Conservation (phyloP, 2,888 invertebrate species). For the Drosophila yooni region DNA sequence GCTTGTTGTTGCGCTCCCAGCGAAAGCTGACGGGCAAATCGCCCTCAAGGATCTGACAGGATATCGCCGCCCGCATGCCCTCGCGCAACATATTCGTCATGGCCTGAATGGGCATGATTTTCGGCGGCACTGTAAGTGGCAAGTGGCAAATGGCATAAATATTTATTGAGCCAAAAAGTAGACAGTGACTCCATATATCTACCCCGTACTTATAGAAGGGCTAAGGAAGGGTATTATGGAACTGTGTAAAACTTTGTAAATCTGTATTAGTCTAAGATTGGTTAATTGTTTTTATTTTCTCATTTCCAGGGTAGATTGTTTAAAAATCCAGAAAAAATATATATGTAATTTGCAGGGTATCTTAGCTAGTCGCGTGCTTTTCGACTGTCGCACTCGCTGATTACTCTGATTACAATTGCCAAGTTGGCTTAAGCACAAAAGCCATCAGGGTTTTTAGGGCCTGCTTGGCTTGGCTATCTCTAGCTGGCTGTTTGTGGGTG, state of each 20-base stretch:
- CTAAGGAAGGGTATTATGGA: fast-evolving
- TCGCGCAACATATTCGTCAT: constrained; percentile 92
- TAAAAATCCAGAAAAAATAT: too few species aligned
- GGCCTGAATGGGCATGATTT: constrained; percentile 93
- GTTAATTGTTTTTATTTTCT: too few species aligned
- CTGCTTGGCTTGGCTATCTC: constrained; percentile 23
- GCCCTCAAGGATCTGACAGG: constrained; percentile 95
- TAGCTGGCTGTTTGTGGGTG: constrained; percentile 42
- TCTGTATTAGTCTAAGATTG: too few species aligned
- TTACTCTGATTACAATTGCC: constrained; percentile 63
- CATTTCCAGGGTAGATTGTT: too few species aligned
- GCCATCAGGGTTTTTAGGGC: constrained; percentile 46
- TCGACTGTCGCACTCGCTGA: not conserved
- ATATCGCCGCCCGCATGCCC: constrained; percentile 95
- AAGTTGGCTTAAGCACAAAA: constrained; percentile 68
- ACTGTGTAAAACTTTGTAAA: not conserved
- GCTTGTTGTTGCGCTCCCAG: constrained; percentile 95
- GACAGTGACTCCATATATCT: not conserved
- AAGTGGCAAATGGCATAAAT: constrained; percentile 20
- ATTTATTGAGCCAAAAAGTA: constrained; percentile 14
- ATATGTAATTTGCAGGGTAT: not conserved
- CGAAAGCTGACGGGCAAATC: constrained; percentile 96
- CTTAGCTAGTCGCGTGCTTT: not conserved
- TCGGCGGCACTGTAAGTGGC: constrained; percentile 89
- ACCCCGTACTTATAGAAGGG: not conserved